Percentiles rank a stretch among this genome's conserved stretches.
These are phyloP conservation scores for Zapornia atra DNA, from an alignment of 2,113 vertebrate species.

Conservation along the genomic window DNA sequence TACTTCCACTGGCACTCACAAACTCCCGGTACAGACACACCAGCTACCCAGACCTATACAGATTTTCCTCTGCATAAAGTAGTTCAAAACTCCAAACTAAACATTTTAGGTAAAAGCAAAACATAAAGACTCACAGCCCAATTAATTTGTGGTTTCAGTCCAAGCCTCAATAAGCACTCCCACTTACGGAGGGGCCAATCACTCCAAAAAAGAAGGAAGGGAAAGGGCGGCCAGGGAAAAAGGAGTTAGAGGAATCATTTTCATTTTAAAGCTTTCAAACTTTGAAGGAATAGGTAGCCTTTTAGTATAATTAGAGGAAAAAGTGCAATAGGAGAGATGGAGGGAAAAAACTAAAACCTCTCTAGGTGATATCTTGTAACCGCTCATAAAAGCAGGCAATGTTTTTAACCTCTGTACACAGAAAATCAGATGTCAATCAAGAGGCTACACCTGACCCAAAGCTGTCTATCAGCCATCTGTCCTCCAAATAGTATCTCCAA, in stretches of 20 bases:
- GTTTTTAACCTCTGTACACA: background rate
- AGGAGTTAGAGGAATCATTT: background rate
- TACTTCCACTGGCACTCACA: background rate
- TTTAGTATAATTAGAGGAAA: background rate
- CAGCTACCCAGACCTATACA: background rate
- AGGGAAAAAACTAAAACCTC: background rate
- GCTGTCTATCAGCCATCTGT: background rate
- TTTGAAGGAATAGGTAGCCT: background rate
- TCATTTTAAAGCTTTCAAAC: background rate
- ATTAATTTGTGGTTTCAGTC: background rate
- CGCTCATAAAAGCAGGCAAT: background rate
- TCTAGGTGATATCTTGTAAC: background rate
- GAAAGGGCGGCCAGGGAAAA: background rate
- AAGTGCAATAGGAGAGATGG: background rate
- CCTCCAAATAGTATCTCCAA: background rate
- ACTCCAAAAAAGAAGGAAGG: background rate
- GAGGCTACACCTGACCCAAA: background rate
- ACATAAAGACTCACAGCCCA: background rate
- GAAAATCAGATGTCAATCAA: background rate
- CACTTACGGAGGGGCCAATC: background rate
- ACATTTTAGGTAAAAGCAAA: background rate
- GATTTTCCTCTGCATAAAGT: background rate
- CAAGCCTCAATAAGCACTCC: slow-evolving; percentile 8
- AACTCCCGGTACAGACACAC: background rate
- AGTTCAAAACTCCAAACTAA: background rate